These are phyloP conservation scores for Acropora yongei DNA, from an alignment of 64 coral and sea anemone species.

Conservation along the genomic window DNA sequence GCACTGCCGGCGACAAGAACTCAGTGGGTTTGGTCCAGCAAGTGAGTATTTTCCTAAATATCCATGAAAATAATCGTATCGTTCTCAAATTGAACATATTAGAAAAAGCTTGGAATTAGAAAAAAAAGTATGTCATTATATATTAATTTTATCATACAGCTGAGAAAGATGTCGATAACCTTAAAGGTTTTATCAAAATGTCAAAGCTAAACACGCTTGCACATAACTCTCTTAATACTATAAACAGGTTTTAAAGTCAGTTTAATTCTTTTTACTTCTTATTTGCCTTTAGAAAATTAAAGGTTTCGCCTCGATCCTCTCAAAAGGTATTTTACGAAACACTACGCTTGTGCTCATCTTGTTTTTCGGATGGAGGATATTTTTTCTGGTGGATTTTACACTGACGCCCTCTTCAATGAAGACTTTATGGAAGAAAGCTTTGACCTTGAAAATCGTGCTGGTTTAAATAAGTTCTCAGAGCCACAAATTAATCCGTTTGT, in stretches of 20 bases:
- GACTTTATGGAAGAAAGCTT: neutral
- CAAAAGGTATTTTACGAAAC: neutral
- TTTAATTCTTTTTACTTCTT: neutral
- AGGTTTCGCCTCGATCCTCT: neutral
- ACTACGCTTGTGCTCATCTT: neutral
- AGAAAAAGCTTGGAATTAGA: neutral
- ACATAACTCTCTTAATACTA: no score
- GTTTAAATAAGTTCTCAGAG: neutral
- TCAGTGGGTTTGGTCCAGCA: neutral
- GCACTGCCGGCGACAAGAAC: neutral
- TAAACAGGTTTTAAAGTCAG: no score
- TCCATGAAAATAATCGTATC: neutral
- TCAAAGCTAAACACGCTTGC: no score
- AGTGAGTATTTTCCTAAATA: neutral
- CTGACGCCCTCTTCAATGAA: neutral
- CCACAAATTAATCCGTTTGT: slow-evolving; percentile 10
- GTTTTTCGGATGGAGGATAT: slow-evolving; percentile 10
- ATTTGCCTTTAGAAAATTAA: neutral
- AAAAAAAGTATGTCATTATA: no score
- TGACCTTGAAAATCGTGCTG: neutral
- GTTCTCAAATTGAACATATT: neutral
- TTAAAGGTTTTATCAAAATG: no score
- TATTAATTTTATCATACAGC: no score
- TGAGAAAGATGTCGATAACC: no score
- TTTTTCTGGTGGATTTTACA: slow-evolving; percentile 16